phyloP scores from a whole-genome alignment of 1,140 invertebrate species.

The Nebria ingens region DNA sequence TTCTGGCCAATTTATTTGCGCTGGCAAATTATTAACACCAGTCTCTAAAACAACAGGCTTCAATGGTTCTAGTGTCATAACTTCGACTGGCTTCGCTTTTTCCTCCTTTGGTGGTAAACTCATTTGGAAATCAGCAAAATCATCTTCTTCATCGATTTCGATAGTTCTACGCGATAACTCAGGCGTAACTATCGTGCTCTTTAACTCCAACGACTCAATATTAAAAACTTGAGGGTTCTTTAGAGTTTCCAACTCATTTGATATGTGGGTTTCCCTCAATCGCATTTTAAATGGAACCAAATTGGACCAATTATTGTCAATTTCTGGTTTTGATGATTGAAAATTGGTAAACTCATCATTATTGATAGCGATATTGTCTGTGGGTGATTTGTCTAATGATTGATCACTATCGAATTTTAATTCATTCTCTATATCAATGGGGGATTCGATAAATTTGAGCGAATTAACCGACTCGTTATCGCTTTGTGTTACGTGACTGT shows the following conservation, averaged over 20 bases:
- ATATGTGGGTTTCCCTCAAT: slow-evolving; percentile 31
- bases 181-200: slow-evolving; percentile 28
- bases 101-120: slow-evolving; percentile 16
- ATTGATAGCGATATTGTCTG: slow-evolving; percentile 16
- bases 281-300: slow-evolving; percentile 13
- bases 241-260: slow-evolving; percentile 16
- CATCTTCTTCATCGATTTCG: slow-evolving; percentile 18
- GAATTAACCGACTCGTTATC: slow-evolving; percentile 21
- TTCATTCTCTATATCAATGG: not conserved
- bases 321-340: slow-evolving; percentile 15
- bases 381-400: slow-evolving; percentile 4
- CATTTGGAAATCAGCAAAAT: slow-evolving; percentile 29
- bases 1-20: slow-evolving; percentile 53
- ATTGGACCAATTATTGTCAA: not conserved
- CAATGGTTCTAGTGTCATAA: not conserved
- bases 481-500: not conserved
- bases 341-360: slow-evolving; percentile 24
- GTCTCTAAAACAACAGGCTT: not conserved
- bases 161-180: slow-evolving; percentile 21
- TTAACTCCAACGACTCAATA: slow-evolving; percentile 12
- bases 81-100: not conserved
- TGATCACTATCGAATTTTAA: not conserved
- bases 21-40: not conserved
- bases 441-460: slow-evolving; percentile 17
- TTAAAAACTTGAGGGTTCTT: not conserved